Conservation (phyloP, 2,888 invertebrate genomes). For the Parnassius mnemosyne region DNA sequence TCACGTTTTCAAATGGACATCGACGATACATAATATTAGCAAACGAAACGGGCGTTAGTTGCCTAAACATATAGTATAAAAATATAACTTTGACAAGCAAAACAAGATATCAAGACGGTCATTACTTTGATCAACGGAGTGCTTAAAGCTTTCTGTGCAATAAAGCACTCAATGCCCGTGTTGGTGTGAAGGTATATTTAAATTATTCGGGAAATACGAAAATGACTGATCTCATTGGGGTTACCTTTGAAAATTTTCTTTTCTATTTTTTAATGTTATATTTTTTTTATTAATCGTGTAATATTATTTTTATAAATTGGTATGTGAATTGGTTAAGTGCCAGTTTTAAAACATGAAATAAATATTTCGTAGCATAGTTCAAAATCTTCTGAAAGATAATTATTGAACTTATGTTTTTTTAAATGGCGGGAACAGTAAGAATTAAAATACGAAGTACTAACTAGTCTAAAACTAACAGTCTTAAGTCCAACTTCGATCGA, state of each 20-base stretch:
- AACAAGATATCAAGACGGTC: slow-evolving; percentile 27
- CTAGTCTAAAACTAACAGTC: too few relatives aligned
- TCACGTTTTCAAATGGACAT: slow-evolving; percentile 19
- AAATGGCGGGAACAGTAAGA: too few relatives aligned
- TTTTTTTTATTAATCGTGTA: too few relatives aligned
- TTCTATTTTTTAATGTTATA: too few relatives aligned
- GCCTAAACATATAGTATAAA: slow-evolving; percentile 23
- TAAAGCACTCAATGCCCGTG: slow-evolving; percentile 1
- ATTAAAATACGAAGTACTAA: too few relatives aligned
- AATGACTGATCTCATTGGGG: slow-evolving; percentile 3
- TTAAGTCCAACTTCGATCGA: too few relatives aligned
- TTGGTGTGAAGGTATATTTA: slow-evolving; percentile 5
- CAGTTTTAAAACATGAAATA: too few relatives aligned
- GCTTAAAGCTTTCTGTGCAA: slow-evolving; percentile 32
- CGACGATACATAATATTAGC: slow-evolving; percentile 22
- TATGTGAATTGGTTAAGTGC: too few relatives aligned
- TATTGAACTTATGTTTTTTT: too few relatives aligned
- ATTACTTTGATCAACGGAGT: slow-evolving; percentile 40
- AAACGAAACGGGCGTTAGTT: slow-evolving; percentile 19
- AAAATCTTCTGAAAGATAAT: too few relatives aligned
- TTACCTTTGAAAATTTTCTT: not conserved
- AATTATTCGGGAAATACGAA: slow-evolving; percentile 6
- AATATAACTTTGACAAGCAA: slow-evolving; percentile 17
- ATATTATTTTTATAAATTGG: too few relatives aligned
- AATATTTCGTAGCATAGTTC: too few relatives aligned